A percentile compares a stretch with the other conserved stretches of the same genome.
Evolutionary conservation across 1,140 invertebrate species (phyloP).

Genomic region (Anoplolepis gracilipes): DNA sequence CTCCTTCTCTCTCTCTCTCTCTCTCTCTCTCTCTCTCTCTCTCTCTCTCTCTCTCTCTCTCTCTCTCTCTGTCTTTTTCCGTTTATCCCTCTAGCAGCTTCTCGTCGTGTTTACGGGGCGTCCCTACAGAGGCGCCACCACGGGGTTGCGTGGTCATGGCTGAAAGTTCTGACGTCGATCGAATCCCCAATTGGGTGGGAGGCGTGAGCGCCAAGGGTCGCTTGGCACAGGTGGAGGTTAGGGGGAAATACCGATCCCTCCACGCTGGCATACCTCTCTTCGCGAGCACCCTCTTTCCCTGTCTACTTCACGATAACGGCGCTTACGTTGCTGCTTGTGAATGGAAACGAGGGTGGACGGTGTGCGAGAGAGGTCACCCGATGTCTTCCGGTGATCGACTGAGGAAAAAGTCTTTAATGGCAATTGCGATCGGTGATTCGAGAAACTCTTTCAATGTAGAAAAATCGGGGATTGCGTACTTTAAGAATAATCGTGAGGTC

Average conservation of each 20-base stretch:
- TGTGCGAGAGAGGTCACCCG: slow-evolving; percentile 6
- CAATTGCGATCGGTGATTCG: slow-evolving; percentile 26
- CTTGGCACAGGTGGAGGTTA: slow-evolving; percentile 61
- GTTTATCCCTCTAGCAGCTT: slow-evolving; percentile 46
- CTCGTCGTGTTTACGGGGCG: slow-evolving; percentile 69
- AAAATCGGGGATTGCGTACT: background rate
- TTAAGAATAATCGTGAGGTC: background rate
- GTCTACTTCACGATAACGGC: slow-evolving; percentile 49
- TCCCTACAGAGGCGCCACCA: slow-evolving; percentile 68
- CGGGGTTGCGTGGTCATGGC: slow-evolving; percentile 68
- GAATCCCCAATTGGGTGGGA: slow-evolving; percentile 81
- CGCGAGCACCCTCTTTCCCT: background rate
- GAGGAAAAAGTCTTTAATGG: slow-evolving; percentile 52
- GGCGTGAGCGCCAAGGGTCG: slow-evolving; percentile 63
- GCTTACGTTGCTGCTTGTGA: slow-evolving; percentile 61
- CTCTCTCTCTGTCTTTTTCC: background rate
- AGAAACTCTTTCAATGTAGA: slow-evolving; percentile 13
- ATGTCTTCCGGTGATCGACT: slow-evolving; percentile 42
- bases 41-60: background rate
- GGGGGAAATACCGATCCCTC: slow-evolving; percentile 62
- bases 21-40: background rate
- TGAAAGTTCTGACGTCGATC: slow-evolving; percentile 77
- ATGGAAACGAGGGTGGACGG: slow-evolving; percentile 58
- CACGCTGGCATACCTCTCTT: slow-evolving; percentile 37
- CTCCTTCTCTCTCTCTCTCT: background rate